A percentile compares a stretch with the other conserved stretches of the same genome.
These are phyloP conservation scores for Takifugu bimaculatus DNA, from an alignment of 2,113 vertebrate genomes.

Conservation along the genomic window DNA sequence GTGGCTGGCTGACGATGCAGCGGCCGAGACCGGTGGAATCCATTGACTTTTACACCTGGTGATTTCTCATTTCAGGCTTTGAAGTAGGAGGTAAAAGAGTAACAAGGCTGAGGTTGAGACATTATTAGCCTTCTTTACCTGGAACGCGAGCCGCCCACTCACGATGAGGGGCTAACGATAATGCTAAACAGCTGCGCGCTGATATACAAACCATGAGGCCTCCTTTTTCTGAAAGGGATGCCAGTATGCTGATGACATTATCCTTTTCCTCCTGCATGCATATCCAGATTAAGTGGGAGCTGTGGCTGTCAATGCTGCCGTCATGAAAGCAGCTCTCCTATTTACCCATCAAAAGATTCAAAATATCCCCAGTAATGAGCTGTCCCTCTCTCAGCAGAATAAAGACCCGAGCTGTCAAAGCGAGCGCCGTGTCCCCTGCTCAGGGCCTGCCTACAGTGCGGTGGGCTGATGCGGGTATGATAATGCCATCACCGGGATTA, in stretches of 20 bases:
- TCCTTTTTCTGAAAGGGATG: conserved; percentile 27
- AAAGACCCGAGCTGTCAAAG: conserved; percentile 65
- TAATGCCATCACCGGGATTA: conserved; percentile 64
- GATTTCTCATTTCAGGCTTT: conserved; percentile 48
- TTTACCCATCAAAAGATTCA: conserved; percentile 66
- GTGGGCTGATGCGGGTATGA: conserved; percentile 57
- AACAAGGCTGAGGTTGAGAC: conserved; percentile 4
- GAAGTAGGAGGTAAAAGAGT: conserved; percentile 31
- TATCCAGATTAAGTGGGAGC: conserved; percentile 62
- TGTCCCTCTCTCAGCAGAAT: conserved; percentile 56
- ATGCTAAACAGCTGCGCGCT: conserved; percentile 52
- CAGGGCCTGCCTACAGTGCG: conserved; percentile 42
- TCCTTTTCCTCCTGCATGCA: conserved; percentile 56
- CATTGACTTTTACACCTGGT: conserved; percentile 54
- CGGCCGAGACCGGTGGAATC: conserved; percentile 32
- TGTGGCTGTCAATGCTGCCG: conserved; percentile 42
- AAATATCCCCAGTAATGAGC: conserved; percentile 67
- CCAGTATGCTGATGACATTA: conserved; percentile 55
- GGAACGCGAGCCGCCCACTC: conserved; percentile 37
- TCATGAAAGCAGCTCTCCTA: conserved; percentile 60
- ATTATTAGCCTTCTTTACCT: conserved; percentile 43
- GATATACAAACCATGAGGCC: conserved; percentile 61
- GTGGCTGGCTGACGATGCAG: conserved; percentile 49
- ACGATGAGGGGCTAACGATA: conserved; percentile 52
- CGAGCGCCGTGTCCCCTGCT: conserved; percentile 30